phyloP scores from a whole-genome alignment of 2,888 invertebrate species.

The Clivina fossor region DNA sequence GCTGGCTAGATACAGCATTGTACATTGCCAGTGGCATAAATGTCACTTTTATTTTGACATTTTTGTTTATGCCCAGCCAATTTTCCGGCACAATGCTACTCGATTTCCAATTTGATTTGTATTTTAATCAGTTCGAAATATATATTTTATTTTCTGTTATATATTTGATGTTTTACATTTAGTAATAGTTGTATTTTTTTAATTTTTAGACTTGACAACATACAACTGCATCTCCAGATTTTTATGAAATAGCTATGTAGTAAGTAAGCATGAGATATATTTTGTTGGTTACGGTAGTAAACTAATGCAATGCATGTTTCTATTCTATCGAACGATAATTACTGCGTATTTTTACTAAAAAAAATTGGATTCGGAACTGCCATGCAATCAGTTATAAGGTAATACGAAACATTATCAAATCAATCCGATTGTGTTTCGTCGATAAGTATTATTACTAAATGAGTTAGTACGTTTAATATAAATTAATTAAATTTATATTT shows the following conservation, averaged over 20 bases:
- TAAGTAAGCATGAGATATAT: slow-evolving; percentile 52
- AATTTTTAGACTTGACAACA: slow-evolving; percentile 34
- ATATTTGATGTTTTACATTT: slow-evolving; percentile 21
- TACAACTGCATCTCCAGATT: slow-evolving; percentile 49
- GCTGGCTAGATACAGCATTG: slow-evolving; percentile 29
- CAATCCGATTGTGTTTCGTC: too few relatives aligned
- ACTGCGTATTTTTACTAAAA: too few relatives aligned
- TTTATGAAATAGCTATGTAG: slow-evolving; percentile 60
- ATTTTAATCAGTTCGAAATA: slow-evolving; percentile 10
- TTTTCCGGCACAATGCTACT: slow-evolving; percentile 22
- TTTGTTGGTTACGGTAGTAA: slow-evolving; percentile 21
- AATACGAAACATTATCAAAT: too few relatives aligned
- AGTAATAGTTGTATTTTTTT: slow-evolving; percentile 33
- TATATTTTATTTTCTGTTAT: slow-evolving; percentile 17
- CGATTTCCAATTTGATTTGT: slow-evolving; percentile 18
- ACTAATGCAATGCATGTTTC: slow-evolving; percentile 25
- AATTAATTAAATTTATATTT: too few relatives aligned
- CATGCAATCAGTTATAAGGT: too few relatives aligned
- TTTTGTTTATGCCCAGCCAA: slow-evolving; percentile 31
- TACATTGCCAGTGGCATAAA: slow-evolving; percentile 34
- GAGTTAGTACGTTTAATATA: too few relatives aligned
- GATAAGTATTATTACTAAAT: too few relatives aligned
- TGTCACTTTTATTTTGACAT: slow-evolving; percentile 35
- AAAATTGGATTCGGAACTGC: too few relatives aligned
- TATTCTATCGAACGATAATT: too few relatives aligned